These are phyloP conservation scores for Tetramorium alpestre DNA, from an alignment of 1,140 invertebrate species.

Conservation along the genomic window DNA sequence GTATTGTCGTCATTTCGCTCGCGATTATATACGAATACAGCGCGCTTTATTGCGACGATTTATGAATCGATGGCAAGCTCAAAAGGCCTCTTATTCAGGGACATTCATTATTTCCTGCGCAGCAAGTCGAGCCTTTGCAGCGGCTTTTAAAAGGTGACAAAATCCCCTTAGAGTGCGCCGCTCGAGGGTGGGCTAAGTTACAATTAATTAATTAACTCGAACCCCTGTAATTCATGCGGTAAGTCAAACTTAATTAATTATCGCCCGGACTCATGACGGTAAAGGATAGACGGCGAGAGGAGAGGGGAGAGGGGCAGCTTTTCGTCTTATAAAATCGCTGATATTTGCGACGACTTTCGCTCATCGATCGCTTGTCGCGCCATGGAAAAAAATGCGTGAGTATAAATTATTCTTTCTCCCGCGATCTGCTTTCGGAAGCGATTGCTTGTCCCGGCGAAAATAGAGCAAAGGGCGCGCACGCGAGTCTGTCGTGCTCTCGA, in stretches of 20 bases:
- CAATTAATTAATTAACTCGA: constrained; percentile 84
- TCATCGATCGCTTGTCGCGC: constrained; percentile 4
- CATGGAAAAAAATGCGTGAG: neutral
- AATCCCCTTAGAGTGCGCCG: constrained; percentile 77
- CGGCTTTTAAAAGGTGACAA: constrained; percentile 83
- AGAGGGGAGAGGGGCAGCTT: neutral
- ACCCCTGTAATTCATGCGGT: constrained; percentile 81
- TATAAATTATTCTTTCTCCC: constrained; percentile 7
- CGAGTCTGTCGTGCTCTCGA: neutral
- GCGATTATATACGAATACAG: constrained; percentile 25
- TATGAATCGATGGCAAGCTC: constrained; percentile 61
- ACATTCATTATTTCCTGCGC: constrained; percentile 66
- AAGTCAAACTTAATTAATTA: constrained; percentile 86
- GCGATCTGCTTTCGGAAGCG: constrained; percentile 1
- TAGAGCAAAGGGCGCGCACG: neutral
- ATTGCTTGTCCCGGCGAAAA: neutral
- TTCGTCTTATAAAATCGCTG: constrained; percentile 52
- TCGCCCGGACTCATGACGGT: constrained; percentile 55
- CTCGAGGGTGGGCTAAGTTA: constrained; percentile 78
- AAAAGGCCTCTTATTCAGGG: constrained; percentile 58
- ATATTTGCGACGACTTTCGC: constrained; percentile 38
- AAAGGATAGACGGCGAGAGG: constrained; percentile 44
- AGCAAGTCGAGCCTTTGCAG: constrained; percentile 68
- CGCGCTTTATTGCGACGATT: constrained; percentile 26
- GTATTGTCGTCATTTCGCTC: constrained; percentile 28